Percentiles rank a stretch among this genome's conserved stretches.
Conservation (phyloP, 2,113 vertebrate genomes). For the Petaurus breviceps region DNA sequence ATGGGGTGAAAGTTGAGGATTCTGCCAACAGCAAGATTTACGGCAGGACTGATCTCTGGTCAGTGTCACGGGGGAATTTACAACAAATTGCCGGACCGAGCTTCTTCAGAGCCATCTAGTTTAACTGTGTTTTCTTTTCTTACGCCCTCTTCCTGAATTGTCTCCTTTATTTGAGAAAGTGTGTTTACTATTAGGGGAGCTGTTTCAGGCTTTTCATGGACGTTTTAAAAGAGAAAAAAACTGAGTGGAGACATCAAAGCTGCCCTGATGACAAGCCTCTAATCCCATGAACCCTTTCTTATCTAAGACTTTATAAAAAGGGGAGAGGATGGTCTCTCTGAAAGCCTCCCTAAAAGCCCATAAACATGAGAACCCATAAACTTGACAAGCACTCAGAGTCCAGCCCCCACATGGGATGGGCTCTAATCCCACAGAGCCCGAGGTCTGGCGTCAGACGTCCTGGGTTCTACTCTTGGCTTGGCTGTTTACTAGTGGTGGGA, state of each 20-base stretch:
- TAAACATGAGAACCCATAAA: conserved; percentile 55
- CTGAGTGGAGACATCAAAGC: conserved; percentile 39
- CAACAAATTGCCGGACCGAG: conserved; percentile 34
- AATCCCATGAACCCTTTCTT: conserved; percentile 70
- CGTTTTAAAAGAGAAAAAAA: conserved; percentile 58
- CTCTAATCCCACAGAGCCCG: conserved; percentile 48
- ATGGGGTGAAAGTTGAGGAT: conserved; percentile 67
- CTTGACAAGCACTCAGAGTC: conserved; percentile 61
- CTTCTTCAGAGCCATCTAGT: conserved; percentile 19
- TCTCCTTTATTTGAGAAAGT: conserved; percentile 65
- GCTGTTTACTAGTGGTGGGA: neutral
- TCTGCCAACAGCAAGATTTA: conserved; percentile 32
- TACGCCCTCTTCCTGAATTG: conserved; percentile 48
- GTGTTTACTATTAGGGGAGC: conserved; percentile 63
- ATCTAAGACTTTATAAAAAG: conserved; percentile 69
- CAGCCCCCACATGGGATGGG: conserved; percentile 58
- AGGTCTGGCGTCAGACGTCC: neutral
- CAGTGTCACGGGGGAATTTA: conserved; percentile 28
- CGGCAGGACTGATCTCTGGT: conserved; percentile 47
- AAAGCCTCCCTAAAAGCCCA: conserved; percentile 65
- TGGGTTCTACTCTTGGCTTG: neutral
- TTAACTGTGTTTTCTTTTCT: conserved; percentile 31
- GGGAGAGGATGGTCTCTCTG: conserved; percentile 48
- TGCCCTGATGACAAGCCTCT: conserved; percentile 56
- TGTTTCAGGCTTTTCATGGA: neutral